Evolutionary conservation across 2,797 vertebrate species (phyloP), one percentile per base, ranked within the genome.

Genomic region (Muraenolepis orangiensis): DNA sequence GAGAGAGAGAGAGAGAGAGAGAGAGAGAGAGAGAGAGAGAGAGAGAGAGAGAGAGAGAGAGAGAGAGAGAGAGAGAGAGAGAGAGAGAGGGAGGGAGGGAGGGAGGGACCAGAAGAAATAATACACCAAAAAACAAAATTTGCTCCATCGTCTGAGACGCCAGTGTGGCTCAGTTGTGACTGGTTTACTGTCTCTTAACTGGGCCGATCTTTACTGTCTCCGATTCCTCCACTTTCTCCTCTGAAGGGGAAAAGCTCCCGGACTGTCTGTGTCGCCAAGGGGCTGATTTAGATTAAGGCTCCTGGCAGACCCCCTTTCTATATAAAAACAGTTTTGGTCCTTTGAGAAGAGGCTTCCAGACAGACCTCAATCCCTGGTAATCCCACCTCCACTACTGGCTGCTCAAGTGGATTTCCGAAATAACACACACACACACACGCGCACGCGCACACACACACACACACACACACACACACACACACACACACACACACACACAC

Each of bases 311-410:
- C 3, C 32, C 6, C 51, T 57, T 57, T 57, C 10, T 8, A 66
- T 57, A 18, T 46, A 20, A n/a, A n/a, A n/a, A 14, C 23, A n/a
- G 6, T 57, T 6, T n/a, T 57, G 16, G 20, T 57, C 51, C 10
- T 57, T 57, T 57, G 51, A 57, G 51, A 57, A 51, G 51, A 12
- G 20, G 51, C n/a, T 57, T 57, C 51, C 51, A 57, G 81, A 76
- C 80, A 36, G 14, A 13, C 69, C 73, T 72, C 32, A 34, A 74
- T 73, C 80, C 69, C 23, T 71, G 74, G 70, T 79, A 86, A 80
- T 79, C 81, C 83, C 86, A 82, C 78, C 84, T 84, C 83, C 23
- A 12, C 74, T 40, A n/a, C 68, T 30, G n/a, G 64, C 69, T 23
- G 23, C n/a, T 16, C 20, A 26, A 46, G 51, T 57, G 51, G 51